Percentiles rank a stretch among this genome's conserved stretches.
phyloP scores from a whole-genome alignment of 2,888 invertebrate genomes.

The Scrobipalpa atriplicella region DNA sequence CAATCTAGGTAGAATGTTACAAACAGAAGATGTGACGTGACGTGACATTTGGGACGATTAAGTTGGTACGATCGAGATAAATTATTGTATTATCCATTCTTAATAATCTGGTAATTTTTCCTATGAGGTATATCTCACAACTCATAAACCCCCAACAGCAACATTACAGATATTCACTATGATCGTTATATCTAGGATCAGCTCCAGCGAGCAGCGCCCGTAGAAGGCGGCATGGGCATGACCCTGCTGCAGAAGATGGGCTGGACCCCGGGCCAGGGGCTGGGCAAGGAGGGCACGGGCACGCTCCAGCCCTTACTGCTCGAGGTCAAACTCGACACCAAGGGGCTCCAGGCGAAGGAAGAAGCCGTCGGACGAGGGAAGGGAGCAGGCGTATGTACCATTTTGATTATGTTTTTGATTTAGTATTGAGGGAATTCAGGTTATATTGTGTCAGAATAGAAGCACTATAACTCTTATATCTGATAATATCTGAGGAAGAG shows the following conservation, averaged over 20 bases:
- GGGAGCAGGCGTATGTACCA: conserved; percentile 15
- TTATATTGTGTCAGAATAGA: no score
- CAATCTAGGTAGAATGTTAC: neutral
- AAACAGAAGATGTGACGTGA: neutral
- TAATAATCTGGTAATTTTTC: neutral
- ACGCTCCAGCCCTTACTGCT: conserved; percentile 93
- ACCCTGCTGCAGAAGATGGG: conserved; percentile 99
- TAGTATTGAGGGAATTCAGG: no score
- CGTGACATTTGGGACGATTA: neutral
- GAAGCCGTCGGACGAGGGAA: conserved; percentile 59
- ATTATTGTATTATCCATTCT: neutral
- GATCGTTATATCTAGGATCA: conserved; percentile 87
- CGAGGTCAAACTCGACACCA: conserved; percentile 98
- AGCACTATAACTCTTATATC: no score
- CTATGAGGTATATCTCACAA: neutral
- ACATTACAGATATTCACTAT: neutral
- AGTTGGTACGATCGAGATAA: neutral
- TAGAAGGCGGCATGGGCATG: conserved; percentile 98
- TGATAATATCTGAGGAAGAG: no score
- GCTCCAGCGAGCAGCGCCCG: conserved; percentile 93
- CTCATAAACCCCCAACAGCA: neutral
- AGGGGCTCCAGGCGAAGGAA: conserved; percentile 91
- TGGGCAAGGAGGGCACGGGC: conserved; percentile 98
- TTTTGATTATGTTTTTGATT: no score
- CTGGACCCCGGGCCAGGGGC: conserved; percentile 98